Evolutionary conservation across 2,113 vertebrate genomes (phyloP), one percentile per base, ranked within the genome.

Genomic region (Azemiops feae): DNA sequence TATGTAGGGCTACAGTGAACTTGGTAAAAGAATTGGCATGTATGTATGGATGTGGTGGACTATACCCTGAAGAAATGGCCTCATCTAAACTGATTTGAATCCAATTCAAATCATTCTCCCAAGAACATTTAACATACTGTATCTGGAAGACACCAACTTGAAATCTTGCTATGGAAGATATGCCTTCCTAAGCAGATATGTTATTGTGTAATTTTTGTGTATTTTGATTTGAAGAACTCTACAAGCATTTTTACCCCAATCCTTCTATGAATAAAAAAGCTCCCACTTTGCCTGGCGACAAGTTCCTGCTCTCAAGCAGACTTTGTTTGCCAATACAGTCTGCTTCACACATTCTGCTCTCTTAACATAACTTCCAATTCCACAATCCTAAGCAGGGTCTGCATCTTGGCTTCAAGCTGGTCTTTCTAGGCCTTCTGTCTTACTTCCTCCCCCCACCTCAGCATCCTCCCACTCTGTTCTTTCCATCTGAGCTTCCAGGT

Each of bases 281-380:
- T 39, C 43, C 18, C 22, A 87, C 18, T 60, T 43, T 92, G 16
- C 50, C 27, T 60, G 43, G 43, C 58, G 16, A 27, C 55, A 87
- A 50, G 55, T 60, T 60, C 27, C 55, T 60, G 54, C n/a, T 60
- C 27, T 50, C 34, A 45, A 43, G 39, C 74, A 91, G 90, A 85
- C 53, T 91, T 85, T 91, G 91, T 91, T 91, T 91, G 91, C 91
- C 53, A 57, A 91, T 34, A 91, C 74, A 85, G 43, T 60, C 91
- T 87, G 91, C 85, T 92, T 60, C 85, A 87, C 55, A 87, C 43
- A 87, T 87, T 92, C 81, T 87, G 54, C 47, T 58, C 23, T 6
- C 25, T n/a, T 7, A 86, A 45, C 64, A 45, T 18, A 58, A 50
- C 53, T 85, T 87, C 85, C 91, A 58, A 45, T n/a, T 43, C 55